Evolutionary conservation across 2,888 invertebrate species (phyloP), one percentile per base, ranked within the genome.

Genomic region (Philereme vetulata): DNA sequence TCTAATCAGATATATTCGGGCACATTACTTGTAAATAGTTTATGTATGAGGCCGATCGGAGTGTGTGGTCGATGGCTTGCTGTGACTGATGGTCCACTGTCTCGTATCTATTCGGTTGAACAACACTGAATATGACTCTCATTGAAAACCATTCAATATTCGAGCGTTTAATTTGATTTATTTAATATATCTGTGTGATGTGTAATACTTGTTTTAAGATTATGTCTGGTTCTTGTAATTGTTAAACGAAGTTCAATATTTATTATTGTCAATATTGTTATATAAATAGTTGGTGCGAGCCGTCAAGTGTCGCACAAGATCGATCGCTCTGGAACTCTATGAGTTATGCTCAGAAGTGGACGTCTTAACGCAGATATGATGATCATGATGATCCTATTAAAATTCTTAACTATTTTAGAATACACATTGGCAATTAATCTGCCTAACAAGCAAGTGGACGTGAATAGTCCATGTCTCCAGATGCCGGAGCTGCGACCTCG

Each of bases 1-100:
- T 43, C 46, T 57, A 51, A 64, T 62, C 60, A 54, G 56, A 62
- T 64, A 64, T 64, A 66, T 64, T 38, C 40, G 38, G 9, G 21
- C 46, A 11, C 46, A 54, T 55, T 46, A 48, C 5, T 36, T 51
- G 44, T 60, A 11, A 43, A 43, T 11, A 11, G 5, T 43, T 54
- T 55, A 54, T 52, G 40, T 51, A 36, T 53, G 58, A 50, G 36
- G 34, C 44, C 38, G 51, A 40, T 7, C 11, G 49, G 47, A 38
- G 53, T 48, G 49, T 42, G 56, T 21, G 64, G 44, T 53, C 58
- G n/a, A 45, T 55, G 44, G 36, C 9, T 11, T 33, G 33, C 10
- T 46, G 48, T 53, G 56, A 57, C 33, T 36, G 56, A 60, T 53
- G 54, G 4, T 11, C 5, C 11, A 44, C 35, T 36, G 50, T 44